Base-by-base conservation (phyloP, 2,113 vertebrate genomes). In the Rhinolophus sinicus region DNA sequence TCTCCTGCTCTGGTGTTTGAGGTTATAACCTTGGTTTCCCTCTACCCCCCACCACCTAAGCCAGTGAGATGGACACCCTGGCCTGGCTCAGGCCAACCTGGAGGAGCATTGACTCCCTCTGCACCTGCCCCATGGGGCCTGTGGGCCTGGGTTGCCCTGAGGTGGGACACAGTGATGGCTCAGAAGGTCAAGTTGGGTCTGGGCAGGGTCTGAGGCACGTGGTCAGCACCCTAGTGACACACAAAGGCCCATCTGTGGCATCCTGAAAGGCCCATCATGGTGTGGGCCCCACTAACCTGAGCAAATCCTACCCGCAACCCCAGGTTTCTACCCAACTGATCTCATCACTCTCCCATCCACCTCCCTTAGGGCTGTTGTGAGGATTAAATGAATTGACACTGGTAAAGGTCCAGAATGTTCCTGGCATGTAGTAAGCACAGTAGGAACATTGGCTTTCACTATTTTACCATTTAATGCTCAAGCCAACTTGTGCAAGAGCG, bases 211-310 rank as follows among this genome's bases (percentile, higher is more conserved):
- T 28, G 28, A 38, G 47, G 24, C 5, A 8, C 50, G 1, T 0
- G 47, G 67, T 65, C 77, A 52, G 5, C 3, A 40, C 30, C 0
- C 0, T 13, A 5, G 30, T 38, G 2, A 3, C 26, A 50, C 35
- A 3, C 0, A 0, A 64, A 58, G 1, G 1, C 67, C 47, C 24
- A 1, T 8, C 40, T 52, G 18, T 1, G 35, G 13, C 7, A 9
- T 11, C 33, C 8, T 4, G 14, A 56, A 0, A 2, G 26, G n/a
- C 21, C 67, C 7, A 1, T 19, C 18, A 8, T 0, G 1, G 30
- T 47, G 50, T 38, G 56, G 28, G 22, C 13, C 6, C 26, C 16
- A 28, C 28, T 52, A 21, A 28, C 28, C 33, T 88, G 77, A 38
- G 26, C 62, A 80, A 13, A 75, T 7, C 10, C 4, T 6, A 2